Evolutionary conservation across 2,888 invertebrate species (phyloP).

Genomic region (Heliothis peltigera): DNA sequence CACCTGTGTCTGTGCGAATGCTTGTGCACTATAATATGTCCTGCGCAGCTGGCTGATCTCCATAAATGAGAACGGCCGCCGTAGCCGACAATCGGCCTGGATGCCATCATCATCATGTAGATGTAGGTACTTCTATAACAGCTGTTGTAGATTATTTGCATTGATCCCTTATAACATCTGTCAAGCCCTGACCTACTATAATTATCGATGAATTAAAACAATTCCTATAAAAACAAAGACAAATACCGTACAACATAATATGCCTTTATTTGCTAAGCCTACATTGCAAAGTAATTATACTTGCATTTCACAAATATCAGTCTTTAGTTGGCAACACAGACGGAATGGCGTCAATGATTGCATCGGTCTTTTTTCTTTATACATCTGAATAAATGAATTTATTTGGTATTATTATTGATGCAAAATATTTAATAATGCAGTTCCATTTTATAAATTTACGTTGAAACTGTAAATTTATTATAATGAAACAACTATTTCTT

Average conservation of each 20-base stretch:
- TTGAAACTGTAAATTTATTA: no score
- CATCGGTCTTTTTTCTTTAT: conserved; percentile 34
- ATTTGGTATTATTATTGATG: conserved; percentile 39
- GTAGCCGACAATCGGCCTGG: no score
- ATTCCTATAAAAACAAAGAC: conserved; percentile 32
- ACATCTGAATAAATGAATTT: conserved; percentile 48
- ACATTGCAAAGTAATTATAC: conserved; percentile 38
- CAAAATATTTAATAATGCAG: conserved; percentile 50
- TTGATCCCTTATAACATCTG: neutral
- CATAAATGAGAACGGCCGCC: no score
- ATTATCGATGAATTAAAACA: conserved; percentile 16
- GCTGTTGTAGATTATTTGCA: neutral
- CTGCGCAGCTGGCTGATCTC: no score
- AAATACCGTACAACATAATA: conserved; percentile 39
- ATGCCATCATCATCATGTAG: no score
- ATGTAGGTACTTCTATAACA: neutral
- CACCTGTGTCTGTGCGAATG: no score
- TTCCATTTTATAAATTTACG: conserved; percentile 24
- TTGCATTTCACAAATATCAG: conserved; percentile 45
- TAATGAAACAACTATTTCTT: no score
- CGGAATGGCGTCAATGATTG: conserved; percentile 48
- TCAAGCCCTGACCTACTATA: conserved; percentile 26
- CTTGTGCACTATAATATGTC: no score
- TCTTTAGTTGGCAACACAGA: conserved; percentile 34
- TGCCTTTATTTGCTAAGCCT: conserved; percentile 40